phyloP scores from a whole-genome alignment of 2,113 vertebrate species.

The Ancistrus triradiatus region DNA sequence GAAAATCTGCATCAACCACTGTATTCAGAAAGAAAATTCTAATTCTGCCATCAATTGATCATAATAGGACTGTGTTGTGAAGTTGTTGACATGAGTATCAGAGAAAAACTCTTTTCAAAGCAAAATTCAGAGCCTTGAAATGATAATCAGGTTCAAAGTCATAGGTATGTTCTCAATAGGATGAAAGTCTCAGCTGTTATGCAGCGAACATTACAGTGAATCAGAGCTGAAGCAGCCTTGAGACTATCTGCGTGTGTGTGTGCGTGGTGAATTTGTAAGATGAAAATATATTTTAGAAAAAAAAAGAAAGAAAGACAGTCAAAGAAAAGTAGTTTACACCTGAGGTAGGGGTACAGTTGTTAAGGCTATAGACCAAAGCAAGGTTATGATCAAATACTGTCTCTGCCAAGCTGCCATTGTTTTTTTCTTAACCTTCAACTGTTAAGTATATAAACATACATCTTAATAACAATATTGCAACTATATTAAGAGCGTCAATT shows the following conservation, averaged over 20 bases:
- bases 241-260: background rate
- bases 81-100: background rate
- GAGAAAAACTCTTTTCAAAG: background rate
- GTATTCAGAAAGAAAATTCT: background rate
- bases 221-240: slow-evolving; percentile 15
- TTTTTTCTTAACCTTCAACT: background rate
- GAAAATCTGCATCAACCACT: background rate
- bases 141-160: background rate
- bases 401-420: no score
- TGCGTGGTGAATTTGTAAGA: background rate
- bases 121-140: slow-evolving; percentile 22
- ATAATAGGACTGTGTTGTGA: background rate
- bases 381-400: no score
- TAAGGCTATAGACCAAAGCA: no score
- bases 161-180: background rate
- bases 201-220: no score
- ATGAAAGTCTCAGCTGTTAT: no score
- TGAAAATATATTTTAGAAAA: background rate
- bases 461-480: no score
- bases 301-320: no score
- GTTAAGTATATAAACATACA: background rate
- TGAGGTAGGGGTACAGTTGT: no score
- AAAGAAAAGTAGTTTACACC: no score
- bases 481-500: no score
- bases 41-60: background rate